Base-by-base conservation (phyloP, 2,113 vertebrate species). In the Dryoscopus gambensis region DNA sequence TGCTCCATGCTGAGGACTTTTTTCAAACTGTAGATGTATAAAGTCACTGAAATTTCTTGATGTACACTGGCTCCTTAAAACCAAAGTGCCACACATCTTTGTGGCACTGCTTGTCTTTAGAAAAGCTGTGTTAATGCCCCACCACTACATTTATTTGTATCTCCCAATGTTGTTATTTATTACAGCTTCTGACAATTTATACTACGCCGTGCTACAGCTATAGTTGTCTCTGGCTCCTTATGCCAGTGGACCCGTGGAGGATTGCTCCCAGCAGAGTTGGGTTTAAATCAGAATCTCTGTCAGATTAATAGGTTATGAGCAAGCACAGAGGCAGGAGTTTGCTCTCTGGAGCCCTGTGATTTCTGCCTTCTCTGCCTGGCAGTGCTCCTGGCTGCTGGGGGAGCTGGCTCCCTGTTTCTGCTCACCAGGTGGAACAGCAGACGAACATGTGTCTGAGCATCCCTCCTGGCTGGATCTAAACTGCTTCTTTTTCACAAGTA, bases 371-470 rank as follows among this genome's bases (percentile, higher is more conserved):
- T 21, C 18, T 59, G 23, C 57, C 62, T 52, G 77, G 44, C 3
- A 12, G 27, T 37, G 47, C 14, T 79, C 10, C 69, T 65, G 79
- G 40, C 27, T 75, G 47, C 28, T 37, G 52, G 17, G 27, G 35
- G 31, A 77, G 15, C 20, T 1, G 2, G 13, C 23, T 83, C 13
- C 49, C 65, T 59, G 22, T 25, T 87, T 67, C 37, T 46, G 24
- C 47, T 78, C 3, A 0, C 49, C 33, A 42, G 49, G 77, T 68
- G 33, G 42, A 44, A 49, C 40, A 60, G 64, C 25, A 52, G 33
- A 19, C 49, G 56, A 75, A 28, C 0, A 0, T 0, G 1, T 49
- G 42, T 35, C 63, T 50, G 23, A 56, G 53, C 30, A 13, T 46
- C 31, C 46, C 64, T 84, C 17, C 37, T 89, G 71, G 27, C 33